Evolutionary conservation across 2,797 vertebrate genomes (phyloP).

Genomic region (Gallinago nigripennis): DNA sequence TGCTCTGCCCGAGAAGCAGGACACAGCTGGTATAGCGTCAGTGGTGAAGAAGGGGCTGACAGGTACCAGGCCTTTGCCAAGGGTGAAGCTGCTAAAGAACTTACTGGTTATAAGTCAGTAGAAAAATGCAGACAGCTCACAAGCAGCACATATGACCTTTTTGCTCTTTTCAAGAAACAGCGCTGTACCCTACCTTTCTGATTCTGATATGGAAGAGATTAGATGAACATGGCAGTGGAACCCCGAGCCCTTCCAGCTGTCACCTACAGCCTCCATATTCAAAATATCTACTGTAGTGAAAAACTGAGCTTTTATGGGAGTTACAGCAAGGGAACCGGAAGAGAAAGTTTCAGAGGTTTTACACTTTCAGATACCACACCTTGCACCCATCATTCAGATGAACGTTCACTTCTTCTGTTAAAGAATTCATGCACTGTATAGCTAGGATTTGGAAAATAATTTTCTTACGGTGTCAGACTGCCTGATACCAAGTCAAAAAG

Average conservation of each 20-base stretch:
- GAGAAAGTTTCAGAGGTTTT: neutral
- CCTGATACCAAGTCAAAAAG: neutral
- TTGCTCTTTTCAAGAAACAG: neutral
- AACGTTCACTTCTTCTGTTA: neutral
- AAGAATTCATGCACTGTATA: neutral
- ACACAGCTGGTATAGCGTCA: rapidly evolving
- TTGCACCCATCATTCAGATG: neutral
- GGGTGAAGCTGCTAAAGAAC: neutral
- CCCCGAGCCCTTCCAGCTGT: neutral
- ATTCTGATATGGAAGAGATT: neutral
- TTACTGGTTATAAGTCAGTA: neutral
- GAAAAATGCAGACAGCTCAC: neutral
- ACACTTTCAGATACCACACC: neutral
- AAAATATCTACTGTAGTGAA: neutral
- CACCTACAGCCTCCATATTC: neutral
- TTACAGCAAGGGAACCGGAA: neutral
- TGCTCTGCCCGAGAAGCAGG: neutral
- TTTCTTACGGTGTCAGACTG: neutral
- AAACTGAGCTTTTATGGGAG: neutral
- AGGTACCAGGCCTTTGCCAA: neutral
- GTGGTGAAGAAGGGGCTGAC: neutral
- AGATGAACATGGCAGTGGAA: neutral
- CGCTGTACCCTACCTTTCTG: neutral
- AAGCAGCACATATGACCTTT: neutral
- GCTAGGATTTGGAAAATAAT: neutral